Percentiles rank a stretch among this genome's conserved stretches.
These are phyloP conservation scores for Bhutanitis thaidina DNA, from an alignment of 2,888 invertebrate genomes.

Conservation along the genomic window DNA sequence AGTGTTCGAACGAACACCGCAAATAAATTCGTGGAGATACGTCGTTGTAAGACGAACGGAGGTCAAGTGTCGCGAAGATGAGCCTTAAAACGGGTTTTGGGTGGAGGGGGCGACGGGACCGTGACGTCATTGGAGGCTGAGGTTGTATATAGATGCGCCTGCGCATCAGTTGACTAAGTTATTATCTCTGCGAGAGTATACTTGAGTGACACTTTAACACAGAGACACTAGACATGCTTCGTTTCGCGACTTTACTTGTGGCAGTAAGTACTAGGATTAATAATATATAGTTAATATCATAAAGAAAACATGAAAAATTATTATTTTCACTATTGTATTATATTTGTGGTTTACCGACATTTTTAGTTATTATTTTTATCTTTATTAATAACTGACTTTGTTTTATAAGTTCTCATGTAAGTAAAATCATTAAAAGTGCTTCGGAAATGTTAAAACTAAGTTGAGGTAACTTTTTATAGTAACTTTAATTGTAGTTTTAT, in stretches of 20 bases:
- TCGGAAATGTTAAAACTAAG: too few relatives aligned
- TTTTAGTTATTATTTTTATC: too few relatives aligned
- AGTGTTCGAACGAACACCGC: background rate
- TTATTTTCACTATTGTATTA: too few relatives aligned
- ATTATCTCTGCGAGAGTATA: conserved; percentile 45
- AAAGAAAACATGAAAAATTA: too few relatives aligned
- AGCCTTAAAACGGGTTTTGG: conserved; percentile 52
- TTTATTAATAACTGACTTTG: too few relatives aligned
- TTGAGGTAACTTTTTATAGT: too few relatives aligned
- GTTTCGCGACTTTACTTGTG: conserved; percentile 48
- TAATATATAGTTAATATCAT: too few relatives aligned
- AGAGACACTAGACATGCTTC: conserved; percentile 42
- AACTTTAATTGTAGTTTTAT: too few relatives aligned
- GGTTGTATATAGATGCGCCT: conserved; percentile 67
- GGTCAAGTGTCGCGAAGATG: conserved; percentile 64
- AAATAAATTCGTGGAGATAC: conserved; percentile 21
- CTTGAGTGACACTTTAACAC: conserved; percentile 41
- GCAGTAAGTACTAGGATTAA: conserved; percentile 44
- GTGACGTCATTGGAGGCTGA: conserved; percentile 70
- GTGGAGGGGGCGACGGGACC: conserved; percentile 27
- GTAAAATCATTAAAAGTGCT: too few relatives aligned
- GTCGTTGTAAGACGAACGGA: conserved; percentile 46
- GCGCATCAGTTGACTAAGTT: conserved; percentile 49
- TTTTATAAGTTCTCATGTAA: too few relatives aligned
- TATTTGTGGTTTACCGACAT: too few relatives aligned